Evolutionary conservation across 2,888 invertebrate genomes (phyloP).

Genomic region (Rotaria socialis): DNA sequence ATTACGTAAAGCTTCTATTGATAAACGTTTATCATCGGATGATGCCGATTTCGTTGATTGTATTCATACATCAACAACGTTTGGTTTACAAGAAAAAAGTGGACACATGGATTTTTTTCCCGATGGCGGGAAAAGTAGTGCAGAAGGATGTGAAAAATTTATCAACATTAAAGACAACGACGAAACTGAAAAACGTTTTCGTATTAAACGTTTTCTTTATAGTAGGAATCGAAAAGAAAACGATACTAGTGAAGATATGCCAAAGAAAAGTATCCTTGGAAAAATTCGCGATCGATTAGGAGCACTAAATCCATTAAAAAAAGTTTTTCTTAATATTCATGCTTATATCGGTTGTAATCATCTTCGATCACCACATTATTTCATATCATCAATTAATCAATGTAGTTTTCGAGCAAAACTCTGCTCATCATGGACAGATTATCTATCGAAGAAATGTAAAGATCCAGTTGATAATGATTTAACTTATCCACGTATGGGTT

Average conservation of each 20-base stretch:
- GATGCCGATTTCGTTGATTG: slow-evolving; percentile 45
- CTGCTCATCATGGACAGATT: slow-evolving; percentile 24
- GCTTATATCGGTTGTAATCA: slow-evolving; percentile 45
- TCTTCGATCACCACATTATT: slow-evolving; percentile 43
- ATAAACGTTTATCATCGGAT: slow-evolving; percentile 43
- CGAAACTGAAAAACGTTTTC: background rate
- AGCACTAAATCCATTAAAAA: background rate
- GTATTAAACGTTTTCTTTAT: background rate
- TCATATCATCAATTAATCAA: slow-evolving; percentile 44
- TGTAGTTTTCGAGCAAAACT: slow-evolving; percentile 38
- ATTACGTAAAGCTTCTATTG: slow-evolving; percentile 48
- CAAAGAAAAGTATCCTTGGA: slow-evolving; percentile 27
- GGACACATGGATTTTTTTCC: slow-evolving; percentile 60
- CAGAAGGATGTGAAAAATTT: slow-evolving; percentile 44
- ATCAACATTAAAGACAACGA: slow-evolving; percentile 38
- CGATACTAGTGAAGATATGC: background rate
- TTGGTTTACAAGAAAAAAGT: slow-evolving; percentile 49
- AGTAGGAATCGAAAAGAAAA: background rate
- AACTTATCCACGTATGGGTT: slow-evolving; percentile 44
- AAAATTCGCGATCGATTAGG: slow-evolving; percentile 33
- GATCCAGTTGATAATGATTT: slow-evolving; percentile 23
- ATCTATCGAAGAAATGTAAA: background rate
- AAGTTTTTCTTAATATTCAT: slow-evolving; percentile 39
- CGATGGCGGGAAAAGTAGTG: slow-evolving; percentile 53
- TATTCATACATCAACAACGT: slow-evolving; percentile 42